phyloP scores from a whole-genome alignment of 2,113 vertebrate genomes.

The Speoplatyrhinus poulsoni region DNA sequence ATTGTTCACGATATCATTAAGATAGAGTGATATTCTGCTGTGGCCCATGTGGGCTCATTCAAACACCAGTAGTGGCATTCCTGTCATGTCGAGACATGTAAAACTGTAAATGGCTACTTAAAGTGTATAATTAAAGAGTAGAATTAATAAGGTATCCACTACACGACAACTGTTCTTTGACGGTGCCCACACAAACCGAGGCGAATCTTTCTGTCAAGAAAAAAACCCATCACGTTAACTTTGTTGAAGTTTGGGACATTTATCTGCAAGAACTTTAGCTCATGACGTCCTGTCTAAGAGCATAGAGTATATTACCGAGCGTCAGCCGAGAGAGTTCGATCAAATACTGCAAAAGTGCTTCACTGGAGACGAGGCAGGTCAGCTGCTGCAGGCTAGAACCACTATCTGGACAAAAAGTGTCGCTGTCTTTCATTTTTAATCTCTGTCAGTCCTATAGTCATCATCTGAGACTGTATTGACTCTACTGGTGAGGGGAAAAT shows the following conservation, averaged over 20 bases:
- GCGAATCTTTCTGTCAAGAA: constrained; percentile 15
- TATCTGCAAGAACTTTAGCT: constrained; percentile 33
- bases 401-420: constrained; percentile 58
- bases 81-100: constrained; percentile 33
- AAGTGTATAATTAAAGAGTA: background rate
- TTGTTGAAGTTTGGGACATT: constrained; percentile 17
- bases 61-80: constrained; percentile 22
- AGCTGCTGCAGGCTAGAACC: constrained; percentile 49
- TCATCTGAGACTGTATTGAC: constrained; percentile 45
- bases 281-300: constrained; percentile 17
- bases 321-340: constrained; percentile 25
- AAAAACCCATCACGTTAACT: constrained; percentile 7
- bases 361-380: constrained; percentile 16
- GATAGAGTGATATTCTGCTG: background rate
- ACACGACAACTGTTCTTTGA: background rate
- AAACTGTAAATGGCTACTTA: constrained; percentile 24
- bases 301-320: constrained; percentile 28
- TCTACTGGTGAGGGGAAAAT: constrained; percentile 8
- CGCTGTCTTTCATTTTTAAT: constrained; percentile 67
- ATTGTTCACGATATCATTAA: constrained; percentile 32
- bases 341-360: constrained; percentile 30
- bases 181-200: constrained; percentile 18
- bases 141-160: background rate
- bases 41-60: constrained; percentile 33
- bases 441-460: constrained; percentile 51